Evolutionary conservation across 1,140 invertebrate species (phyloP).

Genomic region (Drosophila melanogaster): Release_6_plus_ISO1_MT NC_004354.4:18627001-18627500

Average conservation of each 20-base stretch:
- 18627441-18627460: too few relatives aligned
- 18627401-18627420: conserved; percentile 48
- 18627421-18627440: not conserved
- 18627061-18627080: conserved; percentile 29
- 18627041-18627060: conserved; percentile 24
- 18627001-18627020: conserved; percentile 20
- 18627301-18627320: conserved; percentile 55
- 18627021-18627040: not conserved
- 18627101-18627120: conserved; percentile 35
- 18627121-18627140: not conserved
- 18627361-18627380: conserved; percentile 13
- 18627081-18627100: conserved; percentile 5
- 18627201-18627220: conserved; percentile 6
- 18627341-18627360: conserved; percentile 56
- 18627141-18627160: not conserved
- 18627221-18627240: not conserved
- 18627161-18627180: not conserved
- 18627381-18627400: conserved; percentile 51
- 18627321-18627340: conserved; percentile 72
- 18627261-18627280: conserved; percentile 16
- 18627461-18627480: not conserved
- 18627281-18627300: conserved; percentile 73
- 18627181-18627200: conserved; percentile 46
- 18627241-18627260: conserved; percentile 49
- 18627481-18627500: conserved; percentile 1